Evolutionary conservation across 2,888 invertebrate species (phyloP), one percentile per base, ranked within the genome.

Genomic region (Schizotus pectinicornis): DNA sequence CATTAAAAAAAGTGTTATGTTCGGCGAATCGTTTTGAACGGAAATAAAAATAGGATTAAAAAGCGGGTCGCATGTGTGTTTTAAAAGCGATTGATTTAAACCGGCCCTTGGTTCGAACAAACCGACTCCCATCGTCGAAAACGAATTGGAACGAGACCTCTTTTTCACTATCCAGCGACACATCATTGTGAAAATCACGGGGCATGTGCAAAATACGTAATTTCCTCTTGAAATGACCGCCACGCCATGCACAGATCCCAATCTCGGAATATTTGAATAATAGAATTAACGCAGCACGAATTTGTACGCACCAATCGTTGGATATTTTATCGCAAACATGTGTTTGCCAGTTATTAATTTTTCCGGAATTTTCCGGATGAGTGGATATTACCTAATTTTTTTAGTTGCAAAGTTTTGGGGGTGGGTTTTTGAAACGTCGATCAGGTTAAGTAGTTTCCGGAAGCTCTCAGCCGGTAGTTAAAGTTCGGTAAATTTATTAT

Each of bases 51-150:
- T 50, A 60, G 59, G 62, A 47, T 52, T 46, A 45, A 50, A 56
- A 52, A 57, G 41, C 32, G 30, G 33, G 35, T 42, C 56, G 47
- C 39, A 62, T 51, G 59, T 56, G 22, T 22, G 56, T 57, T 36
- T 47, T 62, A 56, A 54, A 62, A 36, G 45, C 60, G 62, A 66
- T 64, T 66, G 66, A 64, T 62, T 66, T 62, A 66, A 66, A 62
- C 64, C 61, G 64, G 39, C 55, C 56, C 49, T 51, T 53, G 62
- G 58, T 62, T 63, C 62, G 62, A 64, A 66, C 59, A 64, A 64
- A 64, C 64, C 61, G 56, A 59, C 59, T 54, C 59, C 56, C 22
- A 22, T 22, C 22, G 22, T 22, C 22, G 22, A 22, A 22, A 22
- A 22, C 22, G 22, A 22, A 22, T 22, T 22, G 22, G 22, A 22